Evolutionary conservation across 2,888 invertebrate species (phyloP).

Genomic region (Conus canariensis): DNA sequence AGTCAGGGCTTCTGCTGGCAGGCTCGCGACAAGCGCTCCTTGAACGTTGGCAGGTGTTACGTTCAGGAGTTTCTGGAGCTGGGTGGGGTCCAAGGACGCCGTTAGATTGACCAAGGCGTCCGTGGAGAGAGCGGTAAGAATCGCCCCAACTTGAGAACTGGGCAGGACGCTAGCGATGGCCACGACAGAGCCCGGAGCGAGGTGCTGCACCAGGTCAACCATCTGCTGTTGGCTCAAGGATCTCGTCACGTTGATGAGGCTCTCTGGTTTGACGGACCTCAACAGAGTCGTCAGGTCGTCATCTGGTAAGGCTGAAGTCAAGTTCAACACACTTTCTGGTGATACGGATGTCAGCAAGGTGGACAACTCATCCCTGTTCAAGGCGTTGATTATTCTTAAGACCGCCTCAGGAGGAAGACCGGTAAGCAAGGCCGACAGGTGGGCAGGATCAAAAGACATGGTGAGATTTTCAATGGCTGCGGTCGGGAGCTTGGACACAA

Average conservation of each 20-base stretch:
- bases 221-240: neutral
- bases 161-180: neutral
- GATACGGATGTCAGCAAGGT: neutral
- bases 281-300: neutral
- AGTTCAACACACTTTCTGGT: slow-evolving; percentile 24
- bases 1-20: slow-evolving; percentile 2
- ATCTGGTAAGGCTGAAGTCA: neutral
- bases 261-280: neutral
- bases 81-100: neutral
- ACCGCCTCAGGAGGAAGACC: neutral
- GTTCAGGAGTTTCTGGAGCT: neutral
- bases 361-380: neutral
- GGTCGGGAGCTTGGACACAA: neutral
- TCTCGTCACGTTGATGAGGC: neutral
- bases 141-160: neutral
- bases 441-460: neutral
- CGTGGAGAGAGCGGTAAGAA: neutral
- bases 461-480: neutral
- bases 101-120: neutral
- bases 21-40: neutral
- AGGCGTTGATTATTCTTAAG: neutral
- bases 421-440: neutral
- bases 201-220: neutral
- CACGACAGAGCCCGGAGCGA: neutral
- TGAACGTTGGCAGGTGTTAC: neutral